Base-by-base conservation (phyloP, 2,888 invertebrate genomes). In the Leptopilina drosophilae region DNA sequence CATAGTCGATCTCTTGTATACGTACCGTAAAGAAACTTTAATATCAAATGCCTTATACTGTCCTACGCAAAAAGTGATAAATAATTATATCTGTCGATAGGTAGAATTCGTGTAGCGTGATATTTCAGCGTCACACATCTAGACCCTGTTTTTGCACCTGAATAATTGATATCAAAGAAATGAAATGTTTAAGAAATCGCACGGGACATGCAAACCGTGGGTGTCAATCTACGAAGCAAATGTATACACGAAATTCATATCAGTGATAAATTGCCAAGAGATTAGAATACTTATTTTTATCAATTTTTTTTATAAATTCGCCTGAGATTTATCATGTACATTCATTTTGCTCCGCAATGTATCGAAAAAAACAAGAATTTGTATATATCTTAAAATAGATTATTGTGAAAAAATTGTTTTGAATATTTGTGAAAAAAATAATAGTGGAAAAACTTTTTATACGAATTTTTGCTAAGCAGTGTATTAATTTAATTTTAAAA, bases 11-110 rank as follows among this genome's bases (percentile, higher is more conserved):
- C 33, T 33, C 4, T 33, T 20, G 20, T 20, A 20, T 20, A 33
- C 3, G 33, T 33, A 33, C 33, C 33, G 5, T 2, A 33, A 33
- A 33, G 33, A 33, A 33, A 33, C 33, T 33, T 33, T 33, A 33
- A 33, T 33, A 33, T 33, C 33, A 33, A 33, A 33, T 33, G 5
- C 5, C 3, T 33, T 33, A 73, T 8, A 5, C 8, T 73, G 14
- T 73, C 73, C 73, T 56, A 73, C 73, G 73, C 73, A 73, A 53
- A 73, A 53, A 56, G 33, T 73, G 56, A 73, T 73, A 40, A 73
- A 73, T 69, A 69, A 69, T 69, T 69, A 26, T 49, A 49, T 56
- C 73, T 73, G 56, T 56, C 73, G 56, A 73, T 73, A 73, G 14
- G 26, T 7, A 12, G 53, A 73, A 26, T 69, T 69, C 49, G 69